Base-by-base conservation (phyloP, 2,888 invertebrate species). In the Erynnis tages region DNA sequence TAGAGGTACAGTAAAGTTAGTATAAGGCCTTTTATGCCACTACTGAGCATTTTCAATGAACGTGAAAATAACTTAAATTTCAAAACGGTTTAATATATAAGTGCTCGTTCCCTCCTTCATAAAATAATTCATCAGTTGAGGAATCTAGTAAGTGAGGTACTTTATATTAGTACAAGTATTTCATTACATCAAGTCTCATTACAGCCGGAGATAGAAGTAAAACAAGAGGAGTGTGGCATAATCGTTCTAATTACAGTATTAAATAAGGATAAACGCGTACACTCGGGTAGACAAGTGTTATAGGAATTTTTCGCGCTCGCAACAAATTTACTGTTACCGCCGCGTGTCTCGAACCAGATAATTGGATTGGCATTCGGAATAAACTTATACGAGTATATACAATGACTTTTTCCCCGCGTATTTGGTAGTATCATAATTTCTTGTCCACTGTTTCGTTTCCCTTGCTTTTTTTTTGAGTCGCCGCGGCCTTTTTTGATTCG, bases 381-480 rank as follows among this genome's bases (percentile, higher is more conserved):
- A 57, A 60, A 61, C 57, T 56, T 50, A 72, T 67, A 70, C 66
- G 63, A 68, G 65, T 66, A 50, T 50, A 66, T 57, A 63, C 61
- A 70, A 67, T 67, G 71, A 71, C 71, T 81, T 84, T 85, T 85
- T 86, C 69, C 62, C 55, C 68, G 73, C 82, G 77, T 82, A 85
- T 85, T 85, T 81, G 83, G 86, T 79, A 75, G 82, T 81, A 85
- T 85, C 85, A 85, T 86, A 83, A 85, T 77, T 87, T 86, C 84
- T 85, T 87, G 81, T 78, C 72, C 71, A 60, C 63, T 62, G 65
- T 60, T 67, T 69, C 71, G 62, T 65, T 63, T 62, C 62, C 64
- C 53, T 47, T 54, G 66, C 62, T 67, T 73, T 78, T 76, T 71
- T 67, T 63, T 62, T 61, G 63, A 60, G 41, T 27, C 67, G 63